phyloP scores from a whole-genome alignment of 1,140 invertebrate species.

The Macrosteles quadrilineatus region DNA sequence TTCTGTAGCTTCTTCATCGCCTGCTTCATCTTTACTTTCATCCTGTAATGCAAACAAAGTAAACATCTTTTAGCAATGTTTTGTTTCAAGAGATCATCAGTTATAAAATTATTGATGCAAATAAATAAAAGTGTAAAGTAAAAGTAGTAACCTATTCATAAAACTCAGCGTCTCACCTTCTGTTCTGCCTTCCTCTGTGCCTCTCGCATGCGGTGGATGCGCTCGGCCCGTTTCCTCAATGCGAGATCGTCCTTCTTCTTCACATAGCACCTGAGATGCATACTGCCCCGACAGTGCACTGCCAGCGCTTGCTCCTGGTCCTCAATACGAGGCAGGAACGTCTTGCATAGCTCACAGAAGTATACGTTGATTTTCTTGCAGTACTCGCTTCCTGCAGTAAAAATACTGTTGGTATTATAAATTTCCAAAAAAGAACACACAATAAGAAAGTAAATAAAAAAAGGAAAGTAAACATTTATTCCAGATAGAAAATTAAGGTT shows the following conservation, averaged over 20 bases:
- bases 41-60: conserved; percentile 2
- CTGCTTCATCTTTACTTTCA: conserved; percentile 21
- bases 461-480: no score
- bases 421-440: no score
- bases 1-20: conserved; percentile 26
- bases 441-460: no score
- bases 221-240: conserved; percentile 28
- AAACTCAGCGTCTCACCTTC: background rate
- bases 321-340: conserved; percentile 64
- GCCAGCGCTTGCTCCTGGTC: conserved; percentile 54
- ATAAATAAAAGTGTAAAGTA: no score
- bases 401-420: no score
- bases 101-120: no score
- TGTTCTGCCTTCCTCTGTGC: conserved; percentile 30
- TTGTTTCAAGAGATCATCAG: no score
- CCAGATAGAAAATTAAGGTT: no score
- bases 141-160: no score
- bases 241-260: conserved; percentile 28
- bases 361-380: conserved; percentile 71
- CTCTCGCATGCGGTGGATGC: conserved; percentile 28
- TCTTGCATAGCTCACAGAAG: conserved; percentile 71
- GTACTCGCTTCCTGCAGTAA: conserved; percentile 62
- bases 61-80: no score
- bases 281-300: conserved; percentile 40
- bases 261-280: conserved; percentile 41